Evolutionary conservation across 2,888 invertebrate genomes (phyloP).

Genomic region (Lycocerus yunnanus): DNA sequence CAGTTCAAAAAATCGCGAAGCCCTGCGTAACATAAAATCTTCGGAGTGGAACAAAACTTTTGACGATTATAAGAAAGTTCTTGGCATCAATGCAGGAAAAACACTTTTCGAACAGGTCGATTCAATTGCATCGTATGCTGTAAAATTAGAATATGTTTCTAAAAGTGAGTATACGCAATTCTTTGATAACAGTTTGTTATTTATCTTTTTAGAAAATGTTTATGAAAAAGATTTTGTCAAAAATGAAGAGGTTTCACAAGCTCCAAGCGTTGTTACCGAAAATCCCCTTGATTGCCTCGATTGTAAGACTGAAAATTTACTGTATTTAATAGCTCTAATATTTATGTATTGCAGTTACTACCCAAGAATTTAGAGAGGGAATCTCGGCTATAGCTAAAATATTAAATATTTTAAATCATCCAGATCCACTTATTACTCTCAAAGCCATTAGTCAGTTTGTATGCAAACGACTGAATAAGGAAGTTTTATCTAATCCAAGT

Average conservation of each 20-base stretch:
- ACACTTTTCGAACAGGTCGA: constrained; percentile 73
- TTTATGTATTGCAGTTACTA: constrained; percentile 68
- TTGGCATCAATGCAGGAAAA: constrained; percentile 56
- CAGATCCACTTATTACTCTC: constrained; percentile 76
- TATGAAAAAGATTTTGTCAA: constrained; percentile 71
- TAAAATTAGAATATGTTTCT: constrained; percentile 72
- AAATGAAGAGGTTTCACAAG: constrained; percentile 62
- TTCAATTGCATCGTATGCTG: constrained; percentile 84
- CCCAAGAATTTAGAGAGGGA: constrained; percentile 81
- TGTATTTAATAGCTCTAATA: constrained; percentile 46
- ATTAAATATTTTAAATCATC: constrained; percentile 80
- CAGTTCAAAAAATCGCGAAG: constrained; percentile 78
- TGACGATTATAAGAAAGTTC: constrained; percentile 72
- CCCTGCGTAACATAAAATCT: constrained; percentile 70
- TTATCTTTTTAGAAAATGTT: background rate
- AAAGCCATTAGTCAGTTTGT: constrained; percentile 70
- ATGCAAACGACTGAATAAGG: constrained; percentile 62
- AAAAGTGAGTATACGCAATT: background rate
- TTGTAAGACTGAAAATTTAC: constrained; percentile 64
- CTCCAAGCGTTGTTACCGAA: constrained; percentile 75
- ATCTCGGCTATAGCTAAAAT: constrained; percentile 78
- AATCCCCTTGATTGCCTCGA: constrained; percentile 86
- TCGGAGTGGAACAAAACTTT: constrained; percentile 74
- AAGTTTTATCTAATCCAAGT: constrained; percentile 62
- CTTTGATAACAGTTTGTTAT: background rate